Percentiles rank a stretch among this genome's conserved stretches.
phyloP scores from a whole-genome alignment of 2,113 vertebrate species.

The Sinocyclocheilus rhinocerous region DNA sequence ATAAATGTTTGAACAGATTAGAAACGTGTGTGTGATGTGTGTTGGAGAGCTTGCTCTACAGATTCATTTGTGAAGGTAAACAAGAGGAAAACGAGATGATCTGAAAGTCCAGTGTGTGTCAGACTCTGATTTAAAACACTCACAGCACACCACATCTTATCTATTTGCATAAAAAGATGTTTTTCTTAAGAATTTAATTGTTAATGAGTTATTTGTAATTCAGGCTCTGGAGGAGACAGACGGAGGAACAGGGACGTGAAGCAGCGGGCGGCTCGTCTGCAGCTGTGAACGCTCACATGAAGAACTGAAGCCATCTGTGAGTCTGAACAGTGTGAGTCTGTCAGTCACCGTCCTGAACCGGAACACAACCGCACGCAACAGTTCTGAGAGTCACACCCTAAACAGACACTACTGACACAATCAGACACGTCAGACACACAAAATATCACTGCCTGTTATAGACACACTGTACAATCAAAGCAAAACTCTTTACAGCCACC shows the following conservation, averaged over 20 bases:
- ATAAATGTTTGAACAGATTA: conserved; percentile 67
- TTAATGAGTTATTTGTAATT: conserved; percentile 30
- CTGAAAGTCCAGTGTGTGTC: conserved; percentile 10
- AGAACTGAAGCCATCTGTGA: neutral
- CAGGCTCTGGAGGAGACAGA: conserved; percentile 1
- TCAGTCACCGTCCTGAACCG: neutral
- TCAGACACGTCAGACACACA: neutral
- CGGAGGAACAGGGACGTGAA: neutral
- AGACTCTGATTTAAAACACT: conserved; percentile 11
- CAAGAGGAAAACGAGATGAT: neutral
- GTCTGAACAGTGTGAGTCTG: neutral
- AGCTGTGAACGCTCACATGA: neutral
- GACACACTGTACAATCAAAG: neutral
- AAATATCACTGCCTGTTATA: too few species aligned
- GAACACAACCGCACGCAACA: neutral
- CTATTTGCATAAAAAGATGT: conserved; percentile 44
- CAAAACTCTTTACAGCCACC: neutral
- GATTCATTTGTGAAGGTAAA: conserved; percentile 24
- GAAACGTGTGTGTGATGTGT: conserved; percentile 21
- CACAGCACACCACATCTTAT: neutral
- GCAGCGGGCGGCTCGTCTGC: neutral
- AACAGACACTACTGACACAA: neutral
- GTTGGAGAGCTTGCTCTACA: conserved; percentile 12
- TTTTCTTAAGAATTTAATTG: conserved; percentile 33
- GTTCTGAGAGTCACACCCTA: neutral